Conservation (phyloP, 2,888 invertebrate genomes). For the Molanna angustata region DNA sequence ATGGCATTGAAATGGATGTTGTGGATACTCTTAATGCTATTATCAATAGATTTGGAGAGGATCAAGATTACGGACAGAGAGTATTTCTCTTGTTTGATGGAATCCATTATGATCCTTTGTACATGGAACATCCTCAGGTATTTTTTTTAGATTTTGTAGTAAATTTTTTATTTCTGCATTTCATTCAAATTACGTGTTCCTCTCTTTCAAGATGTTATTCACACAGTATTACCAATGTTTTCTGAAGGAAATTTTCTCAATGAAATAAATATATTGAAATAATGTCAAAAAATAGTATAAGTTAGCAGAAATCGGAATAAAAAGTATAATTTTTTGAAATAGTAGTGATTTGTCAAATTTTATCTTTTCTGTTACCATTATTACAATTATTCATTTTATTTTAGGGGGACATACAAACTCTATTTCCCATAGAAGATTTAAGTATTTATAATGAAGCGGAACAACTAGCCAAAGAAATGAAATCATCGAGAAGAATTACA, state of each 20-base stretch:
- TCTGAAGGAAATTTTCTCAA: no score
- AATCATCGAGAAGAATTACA: conserved; percentile 80
- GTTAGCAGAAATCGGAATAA: no score
- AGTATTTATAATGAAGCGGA: conserved; percentile 75
- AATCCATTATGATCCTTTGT: conserved; percentile 93
- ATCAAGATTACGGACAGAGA: conserved; percentile 76
- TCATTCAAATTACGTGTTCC: no score
- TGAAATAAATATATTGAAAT: no score
- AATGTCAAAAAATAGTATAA: no score
- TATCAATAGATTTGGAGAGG: conserved; percentile 92
- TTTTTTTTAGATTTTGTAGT: no score
- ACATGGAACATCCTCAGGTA: conserved; percentile 78
- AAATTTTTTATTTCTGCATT: no score
- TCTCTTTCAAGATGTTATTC: no score
- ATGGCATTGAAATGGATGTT: conserved; percentile 89
- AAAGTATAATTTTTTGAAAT: no score
- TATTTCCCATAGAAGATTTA: conserved; percentile 75
- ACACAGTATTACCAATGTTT: no score
- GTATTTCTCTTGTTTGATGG: conserved; percentile 93
- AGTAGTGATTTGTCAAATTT: no score
- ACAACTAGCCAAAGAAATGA: conserved; percentile 75
- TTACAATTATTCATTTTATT: conserved; percentile 38
- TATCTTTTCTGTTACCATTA: no score
- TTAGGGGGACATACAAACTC: conserved; percentile 74
- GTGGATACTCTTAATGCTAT: conserved; percentile 88